phyloP scores from a whole-genome alignment of 2,113 vertebrate species.

The Leucoraja erinaceus region DNA sequence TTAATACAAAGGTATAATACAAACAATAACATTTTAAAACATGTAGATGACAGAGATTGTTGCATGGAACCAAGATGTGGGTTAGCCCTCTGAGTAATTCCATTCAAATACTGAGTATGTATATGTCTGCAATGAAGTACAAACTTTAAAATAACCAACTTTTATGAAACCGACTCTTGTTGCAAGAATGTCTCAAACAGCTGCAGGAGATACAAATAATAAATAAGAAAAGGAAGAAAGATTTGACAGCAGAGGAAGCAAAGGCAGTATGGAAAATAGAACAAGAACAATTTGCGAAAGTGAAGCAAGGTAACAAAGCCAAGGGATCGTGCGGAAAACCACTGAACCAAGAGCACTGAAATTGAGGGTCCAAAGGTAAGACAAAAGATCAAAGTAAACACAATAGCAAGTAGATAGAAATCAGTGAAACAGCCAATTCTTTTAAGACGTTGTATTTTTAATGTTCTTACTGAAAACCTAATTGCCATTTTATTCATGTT shows the following conservation, averaged over 20 bases:
- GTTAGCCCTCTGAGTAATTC: neutral
- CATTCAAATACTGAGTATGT: neutral
- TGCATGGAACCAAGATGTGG: neutral
- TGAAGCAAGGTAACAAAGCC: neutral
- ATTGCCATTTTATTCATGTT: neutral
- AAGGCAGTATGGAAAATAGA: neutral
- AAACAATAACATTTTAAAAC: neutral
- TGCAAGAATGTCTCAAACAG: neutral
- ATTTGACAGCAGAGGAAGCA: neutral
- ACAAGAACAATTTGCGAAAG: neutral
- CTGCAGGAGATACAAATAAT: neutral
- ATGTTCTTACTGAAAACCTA: neutral
- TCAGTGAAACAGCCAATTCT: neutral
- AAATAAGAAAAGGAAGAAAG: neutral
- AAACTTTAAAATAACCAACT: neutral
- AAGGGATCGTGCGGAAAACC: neutral
- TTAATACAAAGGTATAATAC: no score
- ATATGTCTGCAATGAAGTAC: neutral
- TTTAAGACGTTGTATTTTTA: neutral
- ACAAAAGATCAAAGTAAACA: neutral
- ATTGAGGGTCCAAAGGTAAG: neutral
- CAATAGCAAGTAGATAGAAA: neutral
- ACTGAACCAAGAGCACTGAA: neutral
- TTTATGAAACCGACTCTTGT: neutral
- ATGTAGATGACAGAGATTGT: neutral